Conservation (phyloP, 1,140 invertebrate genomes). For the Wasmannia auropunctata region DNA sequence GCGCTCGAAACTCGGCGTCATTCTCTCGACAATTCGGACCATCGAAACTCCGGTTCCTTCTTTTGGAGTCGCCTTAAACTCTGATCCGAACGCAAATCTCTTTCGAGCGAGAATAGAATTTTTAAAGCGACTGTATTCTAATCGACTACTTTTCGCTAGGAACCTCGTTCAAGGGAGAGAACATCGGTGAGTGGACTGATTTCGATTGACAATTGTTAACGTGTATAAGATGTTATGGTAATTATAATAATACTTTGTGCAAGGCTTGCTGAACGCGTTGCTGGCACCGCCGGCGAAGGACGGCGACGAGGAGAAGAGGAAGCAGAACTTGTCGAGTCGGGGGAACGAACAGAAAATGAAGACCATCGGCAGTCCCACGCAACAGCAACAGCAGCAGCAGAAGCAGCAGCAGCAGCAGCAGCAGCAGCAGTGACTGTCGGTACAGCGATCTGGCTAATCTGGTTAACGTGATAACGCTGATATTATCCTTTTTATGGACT, state of each 20-base stretch:
- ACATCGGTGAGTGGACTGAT: constrained; percentile 69
- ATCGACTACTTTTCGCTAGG: constrained; percentile 49
- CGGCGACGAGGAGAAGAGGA: constrained; percentile 44
- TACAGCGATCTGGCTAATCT: not conserved
- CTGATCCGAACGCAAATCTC: not conserved
- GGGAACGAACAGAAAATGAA: constrained; percentile 49
- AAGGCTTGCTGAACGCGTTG: constrained; percentile 64
- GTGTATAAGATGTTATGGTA: not conserved
- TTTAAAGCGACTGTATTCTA: not conserved
- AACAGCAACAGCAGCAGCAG: constrained; percentile 57
- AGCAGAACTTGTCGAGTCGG: constrained; percentile 13
- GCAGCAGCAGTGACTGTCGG: constrained; percentile 17
- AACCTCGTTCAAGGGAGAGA: constrained; percentile 67
- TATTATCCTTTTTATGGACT: not conserved
- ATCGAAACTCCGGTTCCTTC: not conserved
- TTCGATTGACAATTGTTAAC: not conserved
- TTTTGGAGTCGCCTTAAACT: not conserved
- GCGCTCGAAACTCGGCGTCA: too few relatives aligned
- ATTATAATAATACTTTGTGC: not conserved
- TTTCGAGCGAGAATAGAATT: not conserved
- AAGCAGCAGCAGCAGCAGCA: constrained; percentile 50
- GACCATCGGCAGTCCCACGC: not conserved
- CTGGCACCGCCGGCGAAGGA: constrained; percentile 33
- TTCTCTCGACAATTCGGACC: not conserved
- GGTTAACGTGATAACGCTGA: not conserved